Evolutionary conservation across 2,113 vertebrate species (phyloP).

Genomic region (Solenodon paradoxus): DNA sequence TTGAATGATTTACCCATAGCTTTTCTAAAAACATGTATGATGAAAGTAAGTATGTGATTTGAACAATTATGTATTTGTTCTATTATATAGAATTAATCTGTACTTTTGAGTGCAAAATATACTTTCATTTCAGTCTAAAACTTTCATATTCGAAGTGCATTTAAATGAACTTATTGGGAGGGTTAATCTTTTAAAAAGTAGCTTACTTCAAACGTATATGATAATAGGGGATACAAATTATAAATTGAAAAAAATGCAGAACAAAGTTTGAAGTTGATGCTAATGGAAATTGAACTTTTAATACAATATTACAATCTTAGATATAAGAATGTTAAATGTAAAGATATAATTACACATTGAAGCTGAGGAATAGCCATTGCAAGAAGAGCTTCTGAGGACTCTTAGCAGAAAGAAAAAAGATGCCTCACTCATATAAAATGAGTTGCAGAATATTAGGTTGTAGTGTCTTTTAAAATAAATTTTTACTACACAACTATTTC

Average conservation of each 20-base stretch:
- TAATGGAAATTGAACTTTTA: constrained; percentile 35
- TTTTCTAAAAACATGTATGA: constrained; percentile 41
- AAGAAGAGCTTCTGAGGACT: neutral
- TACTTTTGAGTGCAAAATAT: constrained; percentile 24
- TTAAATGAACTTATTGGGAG: neutral
- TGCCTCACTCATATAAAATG: neutral
- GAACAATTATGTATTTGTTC: constrained; percentile 8
- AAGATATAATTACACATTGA: neutral
- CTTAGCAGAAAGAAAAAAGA: neutral
- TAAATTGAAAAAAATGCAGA: neutral
- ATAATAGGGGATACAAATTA: neutral
- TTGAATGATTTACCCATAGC: neutral
- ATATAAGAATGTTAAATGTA: constrained; percentile 26
- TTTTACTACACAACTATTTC: neutral
- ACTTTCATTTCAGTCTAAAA: constrained; percentile 27
- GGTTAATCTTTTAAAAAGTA: neutral
- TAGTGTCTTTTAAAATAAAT: neutral
- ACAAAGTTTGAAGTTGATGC: neutral
- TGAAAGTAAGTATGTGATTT: neutral
- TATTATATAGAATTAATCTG: neutral
- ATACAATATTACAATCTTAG: neutral
- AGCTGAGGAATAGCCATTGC: neutral
- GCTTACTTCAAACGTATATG: neutral
- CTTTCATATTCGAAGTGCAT: constrained; percentile 17
- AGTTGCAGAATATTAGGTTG: neutral